phyloP scores from a whole-genome alignment of 1,140 invertebrate species.

The Brachionus calyciflorus region DNA sequence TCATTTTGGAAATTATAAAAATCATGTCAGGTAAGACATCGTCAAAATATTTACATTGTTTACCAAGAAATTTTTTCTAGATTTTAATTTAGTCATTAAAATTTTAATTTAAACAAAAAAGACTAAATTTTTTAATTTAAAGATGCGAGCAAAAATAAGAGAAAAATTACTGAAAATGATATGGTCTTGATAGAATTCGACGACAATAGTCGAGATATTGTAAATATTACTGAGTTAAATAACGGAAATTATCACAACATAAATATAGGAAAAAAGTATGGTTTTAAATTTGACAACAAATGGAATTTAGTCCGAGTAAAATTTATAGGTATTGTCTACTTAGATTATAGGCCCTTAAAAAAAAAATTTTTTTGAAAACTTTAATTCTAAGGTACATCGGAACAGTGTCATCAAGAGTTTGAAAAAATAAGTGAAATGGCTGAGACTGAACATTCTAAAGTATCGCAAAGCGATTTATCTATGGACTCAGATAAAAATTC shows the following conservation, averaged over 20 bases:
- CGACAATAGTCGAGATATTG: conserved; percentile 16
- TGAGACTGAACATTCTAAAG: neutral
- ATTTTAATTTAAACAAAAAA: too few relatives aligned
- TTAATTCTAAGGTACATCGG: conserved; percentile 3
- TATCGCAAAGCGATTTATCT: neutral
- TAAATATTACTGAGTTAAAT: neutral
- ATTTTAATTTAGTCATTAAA: too few relatives aligned
- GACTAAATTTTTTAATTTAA: neutral
- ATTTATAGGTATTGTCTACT: conserved; percentile 30
- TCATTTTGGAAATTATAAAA: too few relatives aligned
- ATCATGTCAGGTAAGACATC: too few relatives aligned
- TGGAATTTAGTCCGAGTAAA: conserved; percentile 8
- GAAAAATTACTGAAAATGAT: neutral
- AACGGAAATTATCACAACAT: neutral
- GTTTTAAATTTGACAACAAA: conserved; percentile 30
- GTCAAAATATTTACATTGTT: too few relatives aligned
- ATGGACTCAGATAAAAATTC: neutral
- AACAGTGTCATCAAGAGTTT: neutral
- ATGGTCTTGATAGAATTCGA: conserved; percentile 34
- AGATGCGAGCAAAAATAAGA: neutral
- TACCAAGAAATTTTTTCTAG: too few relatives aligned
- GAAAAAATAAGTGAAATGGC: conserved; percentile 24
- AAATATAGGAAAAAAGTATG: conserved; percentile 8
- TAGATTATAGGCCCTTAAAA: too few relatives aligned
- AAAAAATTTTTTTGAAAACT: too few relatives aligned